Conservation (phyloP, 2,113 vertebrate species). For the Megaceryle torquata region DNA sequence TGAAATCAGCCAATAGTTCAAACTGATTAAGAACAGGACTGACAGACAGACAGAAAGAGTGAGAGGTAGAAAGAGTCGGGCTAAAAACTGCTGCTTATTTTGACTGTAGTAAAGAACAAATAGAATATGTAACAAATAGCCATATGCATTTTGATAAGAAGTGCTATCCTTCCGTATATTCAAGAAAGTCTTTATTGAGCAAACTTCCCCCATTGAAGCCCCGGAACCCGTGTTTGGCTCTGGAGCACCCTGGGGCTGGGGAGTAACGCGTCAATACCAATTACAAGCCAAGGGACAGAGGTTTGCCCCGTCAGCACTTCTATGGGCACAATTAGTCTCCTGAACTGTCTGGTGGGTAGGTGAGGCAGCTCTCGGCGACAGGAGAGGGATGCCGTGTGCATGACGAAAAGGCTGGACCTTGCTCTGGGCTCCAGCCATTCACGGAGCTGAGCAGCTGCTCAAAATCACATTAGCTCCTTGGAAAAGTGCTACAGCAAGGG, state of each 20-base stretch:
- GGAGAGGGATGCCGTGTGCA: not conserved
- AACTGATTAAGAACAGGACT: not conserved
- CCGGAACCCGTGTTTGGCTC: not conserved
- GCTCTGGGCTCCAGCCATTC: not conserved
- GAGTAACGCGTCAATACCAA: not conserved
- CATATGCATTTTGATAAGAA: not conserved
- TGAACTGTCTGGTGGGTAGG: not conserved
- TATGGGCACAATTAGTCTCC: not conserved
- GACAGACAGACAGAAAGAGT: not conserved
- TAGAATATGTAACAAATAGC: not conserved
- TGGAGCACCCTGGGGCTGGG: not conserved
- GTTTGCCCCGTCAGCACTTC: not conserved
- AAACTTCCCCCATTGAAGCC: not conserved
- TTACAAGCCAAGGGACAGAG: not conserved
- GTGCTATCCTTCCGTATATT: not conserved
- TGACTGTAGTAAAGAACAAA: not conserved
- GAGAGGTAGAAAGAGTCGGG: not conserved
- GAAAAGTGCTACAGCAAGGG: not conserved
- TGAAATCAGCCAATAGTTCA: not conserved
- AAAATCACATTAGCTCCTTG: not conserved
- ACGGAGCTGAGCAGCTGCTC: not conserved
- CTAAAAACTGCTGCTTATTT: not conserved
- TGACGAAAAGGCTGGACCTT: not conserved
- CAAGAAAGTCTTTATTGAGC: not conserved
- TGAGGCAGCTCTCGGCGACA: not conserved